Conservation (phyloP, 2,888 invertebrate genomes). For the Phyllotreta striolata region DNA sequence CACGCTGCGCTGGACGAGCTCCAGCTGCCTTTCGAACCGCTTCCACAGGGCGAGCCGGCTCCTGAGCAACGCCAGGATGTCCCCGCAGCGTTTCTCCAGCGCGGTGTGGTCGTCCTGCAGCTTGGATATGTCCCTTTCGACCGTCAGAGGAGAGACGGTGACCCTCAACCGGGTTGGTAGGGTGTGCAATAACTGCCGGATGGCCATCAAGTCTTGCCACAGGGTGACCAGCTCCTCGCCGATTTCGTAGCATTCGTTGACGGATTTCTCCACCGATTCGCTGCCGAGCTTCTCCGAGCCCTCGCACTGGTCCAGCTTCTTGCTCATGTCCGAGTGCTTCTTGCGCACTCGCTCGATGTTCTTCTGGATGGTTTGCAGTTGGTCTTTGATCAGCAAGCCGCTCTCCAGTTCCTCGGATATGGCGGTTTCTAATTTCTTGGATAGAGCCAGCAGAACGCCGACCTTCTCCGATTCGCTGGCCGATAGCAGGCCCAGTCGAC, state of each 20-base stretch:
- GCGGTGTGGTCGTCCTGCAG: slow-evolving; percentile 78
- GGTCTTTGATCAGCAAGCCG: slow-evolving; percentile 76
- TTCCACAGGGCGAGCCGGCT: slow-evolving; percentile 77
- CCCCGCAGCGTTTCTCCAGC: slow-evolving; percentile 75
- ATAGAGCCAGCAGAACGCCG: slow-evolving; percentile 73
- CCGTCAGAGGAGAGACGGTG: slow-evolving; percentile 72
- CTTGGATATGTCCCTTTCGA: slow-evolving; percentile 79
- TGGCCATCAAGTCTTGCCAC: slow-evolving; percentile 80
- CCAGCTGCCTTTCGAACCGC: slow-evolving; percentile 79
- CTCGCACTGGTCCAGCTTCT: slow-evolving; percentile 77
- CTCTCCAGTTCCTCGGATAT: slow-evolving; percentile 82
- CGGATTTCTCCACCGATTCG: slow-evolving; percentile 79
- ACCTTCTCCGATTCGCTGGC: slow-evolving; percentile 80
- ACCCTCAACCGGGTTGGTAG: slow-evolving; percentile 78
- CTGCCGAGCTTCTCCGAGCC: slow-evolving; percentile 76
- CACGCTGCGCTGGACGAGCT: slow-evolving; percentile 81
- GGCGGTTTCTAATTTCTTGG: slow-evolving; percentile 75
- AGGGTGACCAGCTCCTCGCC: slow-evolving; percentile 74
- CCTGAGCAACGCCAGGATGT: slow-evolving; percentile 71
- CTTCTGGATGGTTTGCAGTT: slow-evolving; percentile 74
- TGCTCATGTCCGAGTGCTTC: slow-evolving; percentile 69
- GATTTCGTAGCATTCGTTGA: slow-evolving; percentile 75
- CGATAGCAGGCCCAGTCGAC: slow-evolving; percentile 76
- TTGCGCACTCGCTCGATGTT: slow-evolving; percentile 75
- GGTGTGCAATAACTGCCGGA: slow-evolving; percentile 80